These are phyloP conservation scores for Caenorhabditis sp. DNA, from an alignment of 2,888 invertebrate genomes.

Conservation along the genomic window DNA sequence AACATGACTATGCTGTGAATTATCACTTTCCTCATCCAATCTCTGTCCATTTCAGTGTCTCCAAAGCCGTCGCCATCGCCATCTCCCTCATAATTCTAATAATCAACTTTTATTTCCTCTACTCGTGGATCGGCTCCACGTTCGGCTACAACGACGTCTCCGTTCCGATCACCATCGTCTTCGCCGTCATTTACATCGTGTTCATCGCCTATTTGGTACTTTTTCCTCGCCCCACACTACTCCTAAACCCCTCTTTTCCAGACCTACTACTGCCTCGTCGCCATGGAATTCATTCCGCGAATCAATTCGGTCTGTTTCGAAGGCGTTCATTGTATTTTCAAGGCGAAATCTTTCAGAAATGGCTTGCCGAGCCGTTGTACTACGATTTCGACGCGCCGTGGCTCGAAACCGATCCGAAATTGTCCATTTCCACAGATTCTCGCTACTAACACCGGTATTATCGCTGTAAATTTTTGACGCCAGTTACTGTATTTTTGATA, in stretches of 20 bases:
- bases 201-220: conserved; percentile 67
- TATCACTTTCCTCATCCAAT: background rate
- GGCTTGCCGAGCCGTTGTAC: conserved; percentile 60
- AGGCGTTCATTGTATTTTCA: background rate
- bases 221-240: background rate
- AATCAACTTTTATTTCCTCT: conserved; percentile 86
- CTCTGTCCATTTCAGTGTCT: conserved; percentile 77
- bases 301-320: conserved; percentile 30
- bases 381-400: conserved; percentile 69
- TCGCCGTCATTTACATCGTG: conserved; percentile 62
- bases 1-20: background rate
- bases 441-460: background rate
- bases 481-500: background rate
- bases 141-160: conserved; percentile 61
- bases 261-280: conserved; percentile 66
- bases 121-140: conserved; percentile 53
- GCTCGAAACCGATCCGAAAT: conserved; percentile 33
- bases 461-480: background rate
- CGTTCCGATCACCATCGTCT: conserved; percentile 59
- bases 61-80: conserved; percentile 63
- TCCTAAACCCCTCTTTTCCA: conserved; percentile 19
- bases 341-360: conserved; percentile 54
- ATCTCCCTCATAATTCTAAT: conserved; percentile 84
- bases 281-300: conserved; percentile 61
- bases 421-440: background rate